phyloP scores from a whole-genome alignment of 2,888 invertebrate genomes.

The Ochropacha duplaris region DNA sequence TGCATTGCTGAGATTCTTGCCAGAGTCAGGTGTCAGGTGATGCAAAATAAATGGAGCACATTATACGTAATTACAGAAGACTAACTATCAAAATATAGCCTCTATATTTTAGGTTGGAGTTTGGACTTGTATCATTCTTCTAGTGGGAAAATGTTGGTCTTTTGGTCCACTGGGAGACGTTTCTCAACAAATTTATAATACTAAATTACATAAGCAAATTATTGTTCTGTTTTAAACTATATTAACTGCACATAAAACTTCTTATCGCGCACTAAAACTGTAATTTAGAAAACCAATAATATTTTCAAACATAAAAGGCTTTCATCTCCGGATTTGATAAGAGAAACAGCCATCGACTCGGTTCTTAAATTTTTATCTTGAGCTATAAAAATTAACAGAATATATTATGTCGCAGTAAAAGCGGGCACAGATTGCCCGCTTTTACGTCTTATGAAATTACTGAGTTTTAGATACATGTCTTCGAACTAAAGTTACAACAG shows the following conservation, averaged over 20 bases:
- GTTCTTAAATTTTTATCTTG: conserved; percentile 24
- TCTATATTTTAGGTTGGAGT: no score
- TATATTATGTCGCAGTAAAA: conserved; percentile 15
- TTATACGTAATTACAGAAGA: no score
- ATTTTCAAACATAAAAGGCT: conserved; percentile 5
- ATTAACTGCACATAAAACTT: neutral
- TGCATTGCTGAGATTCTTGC: no score
- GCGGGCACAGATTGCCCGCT: neutral
- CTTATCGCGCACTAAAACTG: neutral
- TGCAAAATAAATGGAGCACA: no score
- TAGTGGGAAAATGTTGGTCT: no score
- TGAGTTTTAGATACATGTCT: neutral
- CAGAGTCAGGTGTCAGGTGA: no score
- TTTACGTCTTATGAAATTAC: neutral
- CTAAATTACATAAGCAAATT: neutral
- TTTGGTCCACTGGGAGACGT: no score
- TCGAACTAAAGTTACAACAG: neutral
- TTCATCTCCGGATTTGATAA: conserved; percentile 15
- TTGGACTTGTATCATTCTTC: no score
- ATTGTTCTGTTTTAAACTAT: neutral
- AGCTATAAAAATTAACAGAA: conserved; percentile 32
- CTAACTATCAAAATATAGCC: no score
- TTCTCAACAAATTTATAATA: neutral
- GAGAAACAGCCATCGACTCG: conserved; percentile 11
- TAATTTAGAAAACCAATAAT: conserved; percentile 4